Evolutionary conservation across 2,113 vertebrate species (phyloP).

Genomic region (Tor tambroides): DNA sequence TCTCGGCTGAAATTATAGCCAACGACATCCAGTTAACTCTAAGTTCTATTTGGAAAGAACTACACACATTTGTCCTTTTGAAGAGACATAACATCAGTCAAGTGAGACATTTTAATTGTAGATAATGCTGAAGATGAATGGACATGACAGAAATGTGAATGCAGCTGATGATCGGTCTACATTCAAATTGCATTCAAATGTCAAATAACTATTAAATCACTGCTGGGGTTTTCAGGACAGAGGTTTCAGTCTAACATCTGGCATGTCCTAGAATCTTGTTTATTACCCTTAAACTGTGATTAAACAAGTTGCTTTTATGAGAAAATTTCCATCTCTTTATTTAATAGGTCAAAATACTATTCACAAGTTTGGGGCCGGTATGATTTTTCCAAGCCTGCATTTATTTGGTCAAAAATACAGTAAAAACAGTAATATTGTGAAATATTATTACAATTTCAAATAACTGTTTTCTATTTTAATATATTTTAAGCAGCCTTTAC

Average conservation of each 20-base stretch:
- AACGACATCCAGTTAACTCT: not conserved
- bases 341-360: not conserved
- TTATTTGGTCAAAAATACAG: no score
- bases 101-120: not conserved
- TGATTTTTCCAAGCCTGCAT: no score
- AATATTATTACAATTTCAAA: no score
- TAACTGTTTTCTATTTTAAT: no score
- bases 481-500: no score
- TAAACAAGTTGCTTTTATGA: no score
- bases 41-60: slow-evolving; percentile 13
- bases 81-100: not conserved
- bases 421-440: no score
- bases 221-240: not conserved
- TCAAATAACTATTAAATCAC: not conserved
- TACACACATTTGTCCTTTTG: slow-evolving; percentile 1
- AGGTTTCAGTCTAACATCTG: no score
- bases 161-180: not conserved
- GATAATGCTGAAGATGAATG: not conserved
- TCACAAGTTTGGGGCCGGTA: no score
- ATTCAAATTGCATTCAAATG: not conserved
- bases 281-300: not conserved
- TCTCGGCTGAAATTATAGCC: not conserved
- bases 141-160: not conserved
- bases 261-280: no score
- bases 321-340: not conserved